Percentiles rank a stretch among this genome's conserved stretches.
phyloP scores from a whole-genome alignment of 1,140 invertebrate species.

The Tachypleus tridentatus region DNA sequence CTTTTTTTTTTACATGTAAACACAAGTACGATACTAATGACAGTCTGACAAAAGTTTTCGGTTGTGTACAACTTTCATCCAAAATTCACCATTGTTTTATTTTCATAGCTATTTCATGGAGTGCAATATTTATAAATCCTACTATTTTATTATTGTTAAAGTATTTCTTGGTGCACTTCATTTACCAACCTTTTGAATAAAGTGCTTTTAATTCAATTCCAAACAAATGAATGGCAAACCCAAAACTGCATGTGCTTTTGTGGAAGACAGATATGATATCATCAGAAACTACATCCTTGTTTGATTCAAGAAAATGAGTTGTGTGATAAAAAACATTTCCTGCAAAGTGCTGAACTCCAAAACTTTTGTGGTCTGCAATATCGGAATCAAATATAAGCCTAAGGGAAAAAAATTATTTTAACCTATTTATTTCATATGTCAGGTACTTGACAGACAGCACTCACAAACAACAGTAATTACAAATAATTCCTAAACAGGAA shows the following conservation, averaged over 20 bases:
- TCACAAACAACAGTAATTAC: too few relatives aligned
- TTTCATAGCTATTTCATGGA: too few relatives aligned
- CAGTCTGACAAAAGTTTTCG: too few relatives aligned
- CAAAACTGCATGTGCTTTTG: conserved; percentile 80
- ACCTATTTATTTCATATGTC: too few relatives aligned
- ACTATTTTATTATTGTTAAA: not conserved
- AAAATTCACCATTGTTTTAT: too few relatives aligned
- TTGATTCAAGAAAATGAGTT: conserved; percentile 74
- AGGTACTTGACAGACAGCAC: too few relatives aligned
- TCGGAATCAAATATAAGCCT: not conserved
- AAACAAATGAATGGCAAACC: conserved; percentile 84
- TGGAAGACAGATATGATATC: conserved; percentile 83
- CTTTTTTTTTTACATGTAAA: too few relatives aligned
- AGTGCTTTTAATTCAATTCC: conserved; percentile 78
- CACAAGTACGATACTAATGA: too few relatives aligned
- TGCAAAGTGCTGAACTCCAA: conserved; percentile 81
- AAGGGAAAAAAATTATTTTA: not conserved
- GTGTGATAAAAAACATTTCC: conserved; percentile 77
- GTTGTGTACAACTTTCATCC: conserved; percentile 32
- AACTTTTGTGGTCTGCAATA: conserved; percentile 33
- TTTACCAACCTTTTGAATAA: conserved; percentile 49
- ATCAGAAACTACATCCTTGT: conserved; percentile 78
- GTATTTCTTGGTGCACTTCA: not conserved
- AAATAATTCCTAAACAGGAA: too few relatives aligned
- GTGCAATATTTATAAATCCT: too few relatives aligned